phyloP scores from a whole-genome alignment of 2,797 vertebrate genomes.

The Cyprinella venusta region DNA sequence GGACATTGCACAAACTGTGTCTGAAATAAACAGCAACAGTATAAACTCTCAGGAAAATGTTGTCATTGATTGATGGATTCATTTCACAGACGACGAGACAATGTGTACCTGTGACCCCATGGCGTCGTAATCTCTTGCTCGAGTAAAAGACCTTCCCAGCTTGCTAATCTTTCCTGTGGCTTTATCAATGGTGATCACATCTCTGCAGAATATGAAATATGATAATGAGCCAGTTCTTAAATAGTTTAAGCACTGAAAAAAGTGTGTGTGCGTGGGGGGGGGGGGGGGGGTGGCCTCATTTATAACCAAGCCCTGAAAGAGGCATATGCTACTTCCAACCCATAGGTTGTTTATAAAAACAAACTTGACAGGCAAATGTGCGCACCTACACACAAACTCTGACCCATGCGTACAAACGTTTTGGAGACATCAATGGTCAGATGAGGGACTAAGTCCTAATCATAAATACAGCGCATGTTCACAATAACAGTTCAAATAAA shows the following conservation, averaged over 20 bases:
- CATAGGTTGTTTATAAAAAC: too few species aligned
- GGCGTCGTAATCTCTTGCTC: conserved; percentile 93
- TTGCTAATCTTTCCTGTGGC: conserved; percentile 95
- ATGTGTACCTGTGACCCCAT: conserved; percentile 91
- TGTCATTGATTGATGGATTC: conserved; percentile 4
- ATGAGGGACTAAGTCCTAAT: too few species aligned
- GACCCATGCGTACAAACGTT: too few species aligned
- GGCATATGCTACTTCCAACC: too few species aligned
- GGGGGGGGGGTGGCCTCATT: not conserved
- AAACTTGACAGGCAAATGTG: too few species aligned
- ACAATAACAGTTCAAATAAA: too few species aligned
- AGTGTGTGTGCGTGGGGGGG: not conserved
- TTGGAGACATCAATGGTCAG: too few species aligned
- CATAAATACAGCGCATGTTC: too few species aligned
- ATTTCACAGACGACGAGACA: not conserved
- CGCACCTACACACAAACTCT: too few species aligned
- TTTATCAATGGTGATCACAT: conserved; percentile 96
- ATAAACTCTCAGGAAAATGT: not conserved
- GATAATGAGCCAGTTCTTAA: not conserved
- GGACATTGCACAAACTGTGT: conserved; percentile 97
- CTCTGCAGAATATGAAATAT: conserved; percentile 70
- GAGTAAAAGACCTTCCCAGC: conserved; percentile 92
- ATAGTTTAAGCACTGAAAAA: not conserved
- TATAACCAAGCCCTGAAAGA: too few species aligned
- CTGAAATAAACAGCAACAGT: conserved; percentile 62